Conservation (phyloP, 2,888 invertebrate genomes). For the Charanyca ferruginea region DNA sequence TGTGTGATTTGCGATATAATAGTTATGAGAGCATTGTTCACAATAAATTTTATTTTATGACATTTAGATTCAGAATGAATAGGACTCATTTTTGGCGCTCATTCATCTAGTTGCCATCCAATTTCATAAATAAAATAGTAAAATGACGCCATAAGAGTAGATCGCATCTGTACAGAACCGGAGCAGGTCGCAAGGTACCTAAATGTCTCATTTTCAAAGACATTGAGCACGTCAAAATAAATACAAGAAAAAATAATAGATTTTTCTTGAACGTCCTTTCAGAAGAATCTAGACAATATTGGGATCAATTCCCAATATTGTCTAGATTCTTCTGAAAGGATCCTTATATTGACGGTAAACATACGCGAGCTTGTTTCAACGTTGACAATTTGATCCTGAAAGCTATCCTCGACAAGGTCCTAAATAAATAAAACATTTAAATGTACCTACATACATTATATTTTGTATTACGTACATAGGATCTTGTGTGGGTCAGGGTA, state of each 20-base stretch:
- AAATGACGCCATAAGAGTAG: too few species aligned
- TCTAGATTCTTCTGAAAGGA: background rate
- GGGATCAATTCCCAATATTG: conserved; percentile 12
- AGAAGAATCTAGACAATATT: background rate
- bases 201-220: background rate
- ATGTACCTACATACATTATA: background rate
- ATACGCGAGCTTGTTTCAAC: conserved; percentile 19
- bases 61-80: too few species aligned
- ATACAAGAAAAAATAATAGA: conserved; percentile 9
- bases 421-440: conserved; percentile 42
- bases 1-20: too few species aligned
- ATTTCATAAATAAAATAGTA: too few species aligned
- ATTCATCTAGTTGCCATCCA: too few species aligned
- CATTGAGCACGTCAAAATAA: background rate
- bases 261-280: background rate
- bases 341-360: conserved; percentile 21
- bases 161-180: too few species aligned
- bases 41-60: too few species aligned
- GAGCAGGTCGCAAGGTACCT: background rate
- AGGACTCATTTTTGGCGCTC: too few species aligned
- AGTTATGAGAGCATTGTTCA: too few species aligned
- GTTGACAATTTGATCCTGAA: conserved; percentile 6
- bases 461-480: background rate
- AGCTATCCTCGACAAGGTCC: conserved; percentile 19
- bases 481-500: background rate